Evolutionary conservation across 2,113 vertebrate species (phyloP).

Genomic region (Sus scrofa): T2T-Sscrofa CM000828.6:65721001-65721500

Average conservation of each 20-base stretch:
- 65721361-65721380: neutral
- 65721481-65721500: no score
- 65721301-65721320: conserved; percentile 99
- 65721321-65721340: conserved; percentile 90
- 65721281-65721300: conserved; percentile 98
- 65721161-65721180: conserved; percentile 89
- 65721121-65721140: conserved; percentile 39
- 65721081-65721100: neutral
- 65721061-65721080: neutral
- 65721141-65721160: conserved; percentile 90
- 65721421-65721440: no score
- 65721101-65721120: conserved; percentile 40
- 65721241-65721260: conserved; percentile 97
- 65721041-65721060: neutral
- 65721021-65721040: neutral
- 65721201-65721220: conserved; percentile 89
- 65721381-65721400: neutral
- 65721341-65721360: rapidly evolving
- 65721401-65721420: neutral
- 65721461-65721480: no score
- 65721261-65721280: conserved; percentile 98
- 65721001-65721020: neutral
- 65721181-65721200: conserved; percentile 88
- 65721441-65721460: no score
- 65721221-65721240: conserved; percentile 92